Conservation (phyloP, 2,113 vertebrate species). For the Lepisosteus osseus region DNA sequence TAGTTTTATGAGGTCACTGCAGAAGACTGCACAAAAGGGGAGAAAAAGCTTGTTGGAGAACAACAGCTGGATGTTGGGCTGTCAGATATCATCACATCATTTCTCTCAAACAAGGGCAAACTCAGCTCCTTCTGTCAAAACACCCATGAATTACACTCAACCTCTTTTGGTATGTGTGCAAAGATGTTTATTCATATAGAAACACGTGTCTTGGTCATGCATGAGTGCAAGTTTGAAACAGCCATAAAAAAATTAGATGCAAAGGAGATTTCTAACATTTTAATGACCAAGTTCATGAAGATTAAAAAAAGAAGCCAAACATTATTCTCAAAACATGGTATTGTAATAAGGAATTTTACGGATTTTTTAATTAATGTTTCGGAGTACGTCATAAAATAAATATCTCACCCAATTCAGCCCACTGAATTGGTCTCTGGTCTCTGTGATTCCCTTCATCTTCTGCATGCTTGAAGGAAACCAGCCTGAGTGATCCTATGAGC, state of each 20-base stretch:
- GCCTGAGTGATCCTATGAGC: no score
- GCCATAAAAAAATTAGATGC: background rate
- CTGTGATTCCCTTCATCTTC: no score
- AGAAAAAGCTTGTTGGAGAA: background rate
- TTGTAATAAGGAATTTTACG: no score
- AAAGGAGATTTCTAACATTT: background rate
- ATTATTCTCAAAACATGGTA: no score
- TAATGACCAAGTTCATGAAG: background rate
- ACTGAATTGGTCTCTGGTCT: no score
- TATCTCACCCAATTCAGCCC: no score
- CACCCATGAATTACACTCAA: background rate
- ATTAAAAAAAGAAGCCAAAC: no score
- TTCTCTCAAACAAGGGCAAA: conserved; percentile 1
- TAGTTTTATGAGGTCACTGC: background rate
- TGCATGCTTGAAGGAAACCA: no score
- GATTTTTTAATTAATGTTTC: no score
- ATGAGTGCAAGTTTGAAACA: no score
- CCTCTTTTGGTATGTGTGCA: background rate
- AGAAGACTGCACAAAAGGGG: background rate
- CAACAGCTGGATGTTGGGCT: background rate
- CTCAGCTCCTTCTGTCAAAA: background rate
- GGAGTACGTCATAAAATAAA: no score
- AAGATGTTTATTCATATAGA: background rate
- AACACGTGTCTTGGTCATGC: background rate
- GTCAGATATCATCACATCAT: conserved; percentile 8